phyloP scores from a whole-genome alignment of 1,140 invertebrate genomes.

The Chironomus tepperi region DNA sequence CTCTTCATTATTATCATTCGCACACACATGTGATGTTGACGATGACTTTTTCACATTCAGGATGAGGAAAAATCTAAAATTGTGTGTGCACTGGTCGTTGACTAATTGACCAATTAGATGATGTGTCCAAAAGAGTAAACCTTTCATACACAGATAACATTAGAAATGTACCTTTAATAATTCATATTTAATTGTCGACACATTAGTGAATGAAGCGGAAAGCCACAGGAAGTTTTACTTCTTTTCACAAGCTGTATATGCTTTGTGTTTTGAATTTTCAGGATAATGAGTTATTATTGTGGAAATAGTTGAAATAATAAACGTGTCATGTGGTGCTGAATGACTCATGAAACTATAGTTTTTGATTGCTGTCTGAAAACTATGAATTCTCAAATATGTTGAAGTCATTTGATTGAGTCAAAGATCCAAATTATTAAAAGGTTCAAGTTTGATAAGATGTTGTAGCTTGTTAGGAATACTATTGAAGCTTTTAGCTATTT shows the following conservation, averaged over 20 bases:
- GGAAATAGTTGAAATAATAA: too few relatives aligned
- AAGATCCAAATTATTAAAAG: too few relatives aligned
- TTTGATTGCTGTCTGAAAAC: too few relatives aligned
- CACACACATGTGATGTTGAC: background rate
- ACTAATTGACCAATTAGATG: conserved; percentile 21
- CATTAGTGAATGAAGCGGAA: conserved; percentile 14
- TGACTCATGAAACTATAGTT: too few relatives aligned
- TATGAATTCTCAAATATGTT: too few relatives aligned
- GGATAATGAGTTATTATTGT: background rate
- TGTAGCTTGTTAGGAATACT: too few relatives aligned
- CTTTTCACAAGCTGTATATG: too few relatives aligned
- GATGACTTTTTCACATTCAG: background rate
- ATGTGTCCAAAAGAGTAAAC: background rate
- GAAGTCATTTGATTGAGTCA: too few relatives aligned
- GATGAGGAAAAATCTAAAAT: background rate
- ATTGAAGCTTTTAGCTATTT: too few relatives aligned
- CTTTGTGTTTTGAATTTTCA: background rate
- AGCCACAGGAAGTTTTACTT: background rate
- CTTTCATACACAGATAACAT: background rate
- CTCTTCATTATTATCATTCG: conserved; percentile 6
- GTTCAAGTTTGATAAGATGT: too few relatives aligned
- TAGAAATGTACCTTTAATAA: conserved; percentile 19
- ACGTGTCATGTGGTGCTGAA: too few relatives aligned
- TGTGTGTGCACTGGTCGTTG: conserved; percentile 10
- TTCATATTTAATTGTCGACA: conserved; percentile 20